Evolutionary conservation across 2,888 invertebrate species (phyloP), one percentile per base, ranked within the genome.

Genomic region (Lumbricus terrestris): DNA sequence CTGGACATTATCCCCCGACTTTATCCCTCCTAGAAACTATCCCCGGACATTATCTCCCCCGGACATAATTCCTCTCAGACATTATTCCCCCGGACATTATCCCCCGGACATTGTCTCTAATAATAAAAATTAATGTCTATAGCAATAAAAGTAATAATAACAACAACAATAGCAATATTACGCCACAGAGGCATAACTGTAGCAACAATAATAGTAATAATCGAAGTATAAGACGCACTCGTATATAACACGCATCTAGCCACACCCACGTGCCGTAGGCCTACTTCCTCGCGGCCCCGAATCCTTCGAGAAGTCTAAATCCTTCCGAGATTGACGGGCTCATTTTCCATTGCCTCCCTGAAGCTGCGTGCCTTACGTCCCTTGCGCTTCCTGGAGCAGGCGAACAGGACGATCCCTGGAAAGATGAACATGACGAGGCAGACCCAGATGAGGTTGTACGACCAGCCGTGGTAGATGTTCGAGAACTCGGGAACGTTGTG

Each of bases 381-480:
- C 96, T 98, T 98, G 95, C 97, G 96, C 94, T 98, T 98, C 91
- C 97, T 96, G 0, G 97, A 97, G 94, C 96, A 97, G 95, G 97
- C 96, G 93, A 97, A 96, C 94, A 97, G 97, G 90, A 97, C 96
- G 23, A 96, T 95, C 1, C 97, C 97, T 23, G 97, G 96, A 83
- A 96, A 94, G 16, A 97, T 94, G 94, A 97, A 97, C 89, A 96
- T 95, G 42, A 96, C 95, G 91, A 97, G 97, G 1, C 97, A 97
- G 92, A 97, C 96, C 97, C 97, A 97, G 54, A 97, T 94, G 37
- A 95, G 90, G 89, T 93, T 93, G 92, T 95, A 95, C 4, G 95
- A 95, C 92, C 93, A 95, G 33, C 97, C 97, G 95, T 96, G 97
- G 90, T 96, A 96, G 93, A 97, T 96, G 37, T 95, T 95, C 23